Base-by-base conservation (phyloP, 2,113 vertebrate genomes). In the Oceanites oceanicus region DNA sequence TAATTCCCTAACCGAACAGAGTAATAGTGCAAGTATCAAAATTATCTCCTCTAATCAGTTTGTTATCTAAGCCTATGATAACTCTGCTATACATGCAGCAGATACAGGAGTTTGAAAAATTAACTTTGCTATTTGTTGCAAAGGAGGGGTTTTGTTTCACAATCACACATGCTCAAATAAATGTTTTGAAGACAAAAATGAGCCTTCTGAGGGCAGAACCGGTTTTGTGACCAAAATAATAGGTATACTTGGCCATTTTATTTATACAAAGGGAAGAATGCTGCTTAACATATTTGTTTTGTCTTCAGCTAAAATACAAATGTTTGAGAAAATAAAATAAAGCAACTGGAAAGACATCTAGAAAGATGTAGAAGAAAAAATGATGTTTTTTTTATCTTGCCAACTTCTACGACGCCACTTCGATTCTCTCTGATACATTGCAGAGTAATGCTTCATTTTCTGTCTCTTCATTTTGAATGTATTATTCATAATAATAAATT, bases 401-500 rank as follows among this genome's bases (percentile, higher is more conserved):
- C 40, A 80, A 23, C 70, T 95, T 96, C 49, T 36, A 3, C 85
- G 85, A 56, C 25, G 77, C 89, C 52, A 40, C 45, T 96, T 80
- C 87, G 91, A 80, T 94, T 95, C 84, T 91, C 74, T 94, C 49
- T 80, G 32, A 52, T 97, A 91, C 45, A 88, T 94, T 94, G 89
- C 68, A 93, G 88, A 97, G 70, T 94, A 96, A 91, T 96, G 83
- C 82, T 98, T 98, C 96, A 97, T 96, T 97, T 96, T 97, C 92
- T 91, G 52, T 92, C 65, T 97, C 96, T 96, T 98, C 93, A 91
- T 97, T 96, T 85, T 90, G 83, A 96, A 97, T 90, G 62, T 86
- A 97, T 98, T 97, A 98, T 97, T 98, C 97, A 97, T 96, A 86
- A 66, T 58, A 83, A 98, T 98, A 90, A 98, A 97, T 97, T 97